Evolutionary conservation across 2,888 invertebrate species (phyloP), one percentile per base, ranked within the genome.

Genomic region (Melanostoma scalare): DNA sequence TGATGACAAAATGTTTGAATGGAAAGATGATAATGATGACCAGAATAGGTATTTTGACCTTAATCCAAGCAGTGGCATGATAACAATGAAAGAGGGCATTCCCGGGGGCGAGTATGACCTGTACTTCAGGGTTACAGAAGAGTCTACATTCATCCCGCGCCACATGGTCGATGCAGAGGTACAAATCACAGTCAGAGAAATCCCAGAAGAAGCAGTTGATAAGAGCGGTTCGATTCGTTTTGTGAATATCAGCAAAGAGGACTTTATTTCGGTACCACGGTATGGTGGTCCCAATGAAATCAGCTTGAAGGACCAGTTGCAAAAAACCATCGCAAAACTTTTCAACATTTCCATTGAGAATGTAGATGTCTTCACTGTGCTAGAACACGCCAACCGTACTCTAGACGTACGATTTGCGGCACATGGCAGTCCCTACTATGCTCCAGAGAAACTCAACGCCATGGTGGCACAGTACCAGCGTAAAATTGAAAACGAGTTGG

Each of bases 301-400:
- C 2, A 91, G 91, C 8, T 75, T 90, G 0, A 91, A 91, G 80
- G 91, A 91, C 87, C 89, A 88, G 4, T 86, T 93, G 9, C 93
- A 93, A 81, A 90, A 92, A 36, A 91, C 93, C 60, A 89, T 97
- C 67, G 93, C 97, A 0, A 92, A 93, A 81, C 93, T 96, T 60
- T 93, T 98, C 87, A 96, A 96, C 88, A 95, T 95, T 0, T 95
- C 96, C 0, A 89, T 94, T 74, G 94, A 95, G 58, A 97, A 98
- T 89, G 96, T 99, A 0, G 98, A 98, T 89, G 95, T 99, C 0
- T 98, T 99, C 89, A 98, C 98, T 0, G 96, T 99, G 1, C 93
- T 97, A 38, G 94, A 95, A 87, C 93, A 93, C 81, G 92, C 92
- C 76, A 88, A 90, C 8, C 93, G 93, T 0, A 93, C 94, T 6